Conservation (phyloP, 2,888 invertebrate genomes). For the Scaptomyza reducta region DNA sequence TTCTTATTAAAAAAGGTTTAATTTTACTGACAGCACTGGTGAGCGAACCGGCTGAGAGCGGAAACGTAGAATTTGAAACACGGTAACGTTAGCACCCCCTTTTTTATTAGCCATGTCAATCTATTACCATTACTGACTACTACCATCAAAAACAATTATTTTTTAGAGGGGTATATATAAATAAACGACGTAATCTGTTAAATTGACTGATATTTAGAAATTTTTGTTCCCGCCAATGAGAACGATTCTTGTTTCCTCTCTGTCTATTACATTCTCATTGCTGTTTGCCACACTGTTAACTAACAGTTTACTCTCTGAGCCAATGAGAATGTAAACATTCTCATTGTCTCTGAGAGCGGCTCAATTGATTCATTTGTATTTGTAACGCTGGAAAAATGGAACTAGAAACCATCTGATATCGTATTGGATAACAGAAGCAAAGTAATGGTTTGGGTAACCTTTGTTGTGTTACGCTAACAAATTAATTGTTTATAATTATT, state of each 20-base stretch:
- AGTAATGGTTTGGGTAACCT: not conserved
- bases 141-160: not conserved
- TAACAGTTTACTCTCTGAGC: conserved; percentile 27
- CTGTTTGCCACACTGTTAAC: conserved; percentile 9
- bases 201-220: no score
- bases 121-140: no score
- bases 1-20: not conserved
- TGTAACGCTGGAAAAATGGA: conserved; percentile 18
- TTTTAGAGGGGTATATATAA: no score
- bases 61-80: not conserved
- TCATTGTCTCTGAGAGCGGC: conserved; percentile 31
- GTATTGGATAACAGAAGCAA: not conserved
- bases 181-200: no score
- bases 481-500: no score
- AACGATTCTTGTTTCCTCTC: no score
- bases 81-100: conserved; percentile 20
- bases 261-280: no score
- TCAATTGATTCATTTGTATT: conserved; percentile 50
- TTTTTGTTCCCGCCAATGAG: no score
- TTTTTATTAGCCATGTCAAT: conserved; percentile 5
- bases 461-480: no score
- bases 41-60: conserved; percentile 8
- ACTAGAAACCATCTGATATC: not conserved
- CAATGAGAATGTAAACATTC: no score
- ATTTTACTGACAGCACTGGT: conserved; percentile 11